Percentiles rank a stretch among this genome's conserved stretches.
Conservation (phyloP, 2,797 vertebrate species). For the Gallirallus australis region DNA sequence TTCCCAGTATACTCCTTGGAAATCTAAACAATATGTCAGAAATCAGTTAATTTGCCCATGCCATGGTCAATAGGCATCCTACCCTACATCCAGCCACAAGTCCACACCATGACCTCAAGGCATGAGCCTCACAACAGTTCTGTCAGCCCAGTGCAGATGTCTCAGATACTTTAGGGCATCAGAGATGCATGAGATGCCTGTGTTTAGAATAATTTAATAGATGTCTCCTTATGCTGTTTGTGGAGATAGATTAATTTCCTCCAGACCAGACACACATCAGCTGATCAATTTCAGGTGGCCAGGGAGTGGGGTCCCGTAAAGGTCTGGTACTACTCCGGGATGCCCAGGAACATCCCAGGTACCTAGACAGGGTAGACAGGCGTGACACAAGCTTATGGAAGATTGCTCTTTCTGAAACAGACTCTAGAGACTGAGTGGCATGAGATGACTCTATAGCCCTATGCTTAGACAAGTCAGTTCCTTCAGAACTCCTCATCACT, state of each 20-base stretch:
- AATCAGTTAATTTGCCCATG: neutral
- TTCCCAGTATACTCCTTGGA: neutral
- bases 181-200: rapidly evolving
- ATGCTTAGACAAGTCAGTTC: neutral
- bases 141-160: neutral
- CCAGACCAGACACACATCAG: neutral
- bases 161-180: neutral
- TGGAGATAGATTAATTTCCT: neutral
- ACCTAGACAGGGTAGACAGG: neutral
- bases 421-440: neutral
- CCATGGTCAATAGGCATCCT: neutral
- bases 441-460: neutral
- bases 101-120: neutral
- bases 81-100: neutral
- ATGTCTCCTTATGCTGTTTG: neutral
- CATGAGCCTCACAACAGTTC: neutral
- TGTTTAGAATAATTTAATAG: neutral
- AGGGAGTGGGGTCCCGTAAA: rapidly evolving
- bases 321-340: neutral
- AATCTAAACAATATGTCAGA: neutral
- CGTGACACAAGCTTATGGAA: neutral
- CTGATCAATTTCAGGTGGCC: neutral
- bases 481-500: neutral
- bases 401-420: neutral
- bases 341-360: neutral